These are phyloP conservation scores for Heterohyrax brucei DNA, from an alignment of 2,797 vertebrate genomes.

Conservation along the genomic window DNA sequence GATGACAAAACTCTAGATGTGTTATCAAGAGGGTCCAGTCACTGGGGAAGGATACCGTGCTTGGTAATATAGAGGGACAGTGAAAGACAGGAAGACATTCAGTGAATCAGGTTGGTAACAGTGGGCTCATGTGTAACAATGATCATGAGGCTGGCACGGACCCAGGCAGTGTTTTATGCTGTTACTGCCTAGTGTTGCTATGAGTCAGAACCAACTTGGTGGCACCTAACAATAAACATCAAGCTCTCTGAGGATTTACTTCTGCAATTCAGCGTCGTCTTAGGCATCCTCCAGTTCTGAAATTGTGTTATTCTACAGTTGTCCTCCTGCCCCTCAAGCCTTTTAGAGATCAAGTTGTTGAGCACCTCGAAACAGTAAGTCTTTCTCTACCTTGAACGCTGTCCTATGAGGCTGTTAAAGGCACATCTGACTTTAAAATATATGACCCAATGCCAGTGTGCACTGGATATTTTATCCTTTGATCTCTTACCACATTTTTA, in stretches of 20 bases:
- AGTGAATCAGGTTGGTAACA: too few relatives aligned
- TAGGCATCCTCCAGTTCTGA: neutral
- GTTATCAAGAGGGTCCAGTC: too few relatives aligned
- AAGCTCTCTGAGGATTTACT: neutral
- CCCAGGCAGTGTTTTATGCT: too few relatives aligned
- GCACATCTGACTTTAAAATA: neutral
- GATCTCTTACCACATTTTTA: neutral
- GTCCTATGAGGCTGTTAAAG: neutral
- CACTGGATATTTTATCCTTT: slow-evolving; percentile 23
- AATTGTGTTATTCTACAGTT: slow-evolving; percentile 14
- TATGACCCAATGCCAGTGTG: neutral
- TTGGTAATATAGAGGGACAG: too few relatives aligned
- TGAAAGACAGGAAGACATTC: too few relatives aligned
- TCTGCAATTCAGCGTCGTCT: neutral
- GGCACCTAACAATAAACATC: too few relatives aligned
- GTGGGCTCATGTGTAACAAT: too few relatives aligned
- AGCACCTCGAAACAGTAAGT: neutral
- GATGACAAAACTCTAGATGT: too few relatives aligned
- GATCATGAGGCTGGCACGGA: too few relatives aligned
- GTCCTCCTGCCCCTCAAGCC: neutral
- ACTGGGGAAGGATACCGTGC: too few relatives aligned
- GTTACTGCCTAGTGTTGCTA: too few relatives aligned
- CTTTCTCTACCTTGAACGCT: neutral
- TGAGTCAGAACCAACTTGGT: too few relatives aligned
- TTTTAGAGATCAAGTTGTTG: neutral